phyloP scores from a whole-genome alignment of 2,797 vertebrate genomes.

The Mastacembelus armatus region DNA sequence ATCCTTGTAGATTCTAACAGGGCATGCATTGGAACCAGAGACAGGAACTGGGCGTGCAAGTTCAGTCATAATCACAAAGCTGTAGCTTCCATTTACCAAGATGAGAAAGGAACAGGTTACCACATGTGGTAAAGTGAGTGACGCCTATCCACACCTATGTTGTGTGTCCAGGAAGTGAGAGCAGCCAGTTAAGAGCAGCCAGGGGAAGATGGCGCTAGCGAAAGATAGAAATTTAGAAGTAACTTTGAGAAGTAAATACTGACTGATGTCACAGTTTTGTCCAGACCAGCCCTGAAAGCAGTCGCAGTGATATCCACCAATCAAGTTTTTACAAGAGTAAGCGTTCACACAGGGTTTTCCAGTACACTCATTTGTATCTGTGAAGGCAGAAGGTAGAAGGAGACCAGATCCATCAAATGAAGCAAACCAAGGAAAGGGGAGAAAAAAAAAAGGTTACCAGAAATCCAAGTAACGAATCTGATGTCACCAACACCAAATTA shows the following conservation, averaged over 20 bases:
- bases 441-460: constrained; percentile 21
- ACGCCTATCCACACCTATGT: constrained; percentile 38
- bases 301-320: constrained; percentile 99
- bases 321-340: constrained; percentile 99
- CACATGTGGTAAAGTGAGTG: constrained; percentile 57
- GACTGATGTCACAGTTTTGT: constrained; percentile 98
- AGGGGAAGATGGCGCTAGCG: constrained; percentile 26
- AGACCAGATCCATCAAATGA: constrained; percentile 52
- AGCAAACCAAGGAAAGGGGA: constrained; percentile 26
- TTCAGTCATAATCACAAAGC: constrained; percentile 37
- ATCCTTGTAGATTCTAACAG: constrained; percentile 4
- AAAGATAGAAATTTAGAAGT: constrained; percentile 21
- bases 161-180: constrained; percentile 46
- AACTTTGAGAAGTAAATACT: constrained; percentile 85
- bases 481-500: background rate
- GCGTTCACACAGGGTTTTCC: constrained; percentile 94
- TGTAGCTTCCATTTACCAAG: constrained; percentile 37
- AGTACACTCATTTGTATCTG: constrained; percentile 98
- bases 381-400: constrained; percentile 75
- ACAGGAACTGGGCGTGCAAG: constrained; percentile 58
- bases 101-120: constrained; percentile 45
- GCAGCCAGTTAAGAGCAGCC: constrained; percentile 31
- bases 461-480: constrained; percentile 4
- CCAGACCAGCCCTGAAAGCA: constrained; percentile 97
- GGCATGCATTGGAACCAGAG: constrained; percentile 46